Evolutionary conservation across 2,888 invertebrate species (phyloP), one percentile per base, ranked within the genome.

Genomic region (Eurois occulta): DNA sequence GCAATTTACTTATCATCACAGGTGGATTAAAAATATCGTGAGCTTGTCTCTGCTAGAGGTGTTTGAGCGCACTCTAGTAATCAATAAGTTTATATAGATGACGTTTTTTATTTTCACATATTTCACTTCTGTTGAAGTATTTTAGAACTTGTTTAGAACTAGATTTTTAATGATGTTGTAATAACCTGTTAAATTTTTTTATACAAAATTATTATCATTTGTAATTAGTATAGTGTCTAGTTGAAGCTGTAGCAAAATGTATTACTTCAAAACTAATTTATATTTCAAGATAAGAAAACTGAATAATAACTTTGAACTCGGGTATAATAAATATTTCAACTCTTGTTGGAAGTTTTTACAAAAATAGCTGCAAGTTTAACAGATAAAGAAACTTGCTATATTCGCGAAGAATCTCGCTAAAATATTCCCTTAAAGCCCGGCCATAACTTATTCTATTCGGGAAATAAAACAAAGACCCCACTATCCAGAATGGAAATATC

Each of bases 401-500:
- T 87, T 91, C 90, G 88, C 89, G 86, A 91, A 84, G 91, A 90
- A 91, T 91, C 75, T 90, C 89, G 88, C 92, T 93, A 91, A 91
- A 92, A 92, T 94, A 93, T 94, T 93, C 91, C 88, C 89, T 93
- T 91, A 91, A 91, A 92, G 88, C 88, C 86, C 87, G 77, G 80
- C 89, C 83, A 88, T 90, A 89, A 91, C 90, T 90, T 92, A 92
- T 91, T 90, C 89, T 87, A 86, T 88, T 85, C 89, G 87, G 86
- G 77, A 86, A 90, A 91, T 91, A 90, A 92, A 92, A 91, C 91
- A 91, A 93, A 92, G 89, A 89, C 78, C 80, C 77, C 79, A 84
- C 89, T 85, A 87, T 87, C 86, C 77, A 77, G 85, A 86, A 91
- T 88, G 88, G 84, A 87, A 89, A 91, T 90, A 89, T 90, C 88